phyloP scores from a whole-genome alignment of 1,140 invertebrate genomes.

The Phthorimaea operculella region DNA sequence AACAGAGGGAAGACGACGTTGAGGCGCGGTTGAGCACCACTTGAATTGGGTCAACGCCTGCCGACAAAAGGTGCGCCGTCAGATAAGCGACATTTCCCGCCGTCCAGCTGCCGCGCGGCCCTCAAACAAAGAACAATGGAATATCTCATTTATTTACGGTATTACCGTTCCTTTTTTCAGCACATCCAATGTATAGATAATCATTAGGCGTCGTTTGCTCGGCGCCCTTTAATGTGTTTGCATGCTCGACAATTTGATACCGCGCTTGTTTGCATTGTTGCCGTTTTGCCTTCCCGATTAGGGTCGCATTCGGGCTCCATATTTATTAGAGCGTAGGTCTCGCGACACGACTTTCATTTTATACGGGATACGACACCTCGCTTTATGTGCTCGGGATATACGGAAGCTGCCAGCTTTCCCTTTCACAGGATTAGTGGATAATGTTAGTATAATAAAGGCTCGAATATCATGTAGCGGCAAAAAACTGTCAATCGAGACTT shows the following conservation, averaged over 20 bases:
- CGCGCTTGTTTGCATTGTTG: constrained; percentile 60
- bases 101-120: constrained; percentile 43
- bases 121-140: constrained; percentile 59
- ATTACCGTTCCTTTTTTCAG: constrained; percentile 33
- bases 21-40: constrained; percentile 46
- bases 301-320: constrained; percentile 58
- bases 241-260: constrained; percentile 60
- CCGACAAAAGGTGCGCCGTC: constrained; percentile 61
- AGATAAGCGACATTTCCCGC: constrained; percentile 60
- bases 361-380: constrained; percentile 39
- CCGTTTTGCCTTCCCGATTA: constrained; percentile 61
- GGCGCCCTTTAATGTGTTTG: constrained; percentile 61
- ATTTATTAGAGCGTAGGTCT: constrained; percentile 63
- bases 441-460: background rate
- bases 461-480: too few species aligned
- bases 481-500: too few species aligned
- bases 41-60: constrained; percentile 60
- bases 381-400: constrained; percentile 25
- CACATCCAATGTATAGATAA: constrained; percentile 52
- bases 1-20: constrained; percentile 36
- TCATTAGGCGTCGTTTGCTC: constrained; percentile 54
- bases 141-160: constrained; percentile 57
- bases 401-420: constrained; percentile 34
- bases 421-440: constrained; percentile 36
- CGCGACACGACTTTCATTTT: constrained; percentile 62